Base-by-base conservation (phyloP, 2,888 invertebrate species). In the Agrochola litura region DNA sequence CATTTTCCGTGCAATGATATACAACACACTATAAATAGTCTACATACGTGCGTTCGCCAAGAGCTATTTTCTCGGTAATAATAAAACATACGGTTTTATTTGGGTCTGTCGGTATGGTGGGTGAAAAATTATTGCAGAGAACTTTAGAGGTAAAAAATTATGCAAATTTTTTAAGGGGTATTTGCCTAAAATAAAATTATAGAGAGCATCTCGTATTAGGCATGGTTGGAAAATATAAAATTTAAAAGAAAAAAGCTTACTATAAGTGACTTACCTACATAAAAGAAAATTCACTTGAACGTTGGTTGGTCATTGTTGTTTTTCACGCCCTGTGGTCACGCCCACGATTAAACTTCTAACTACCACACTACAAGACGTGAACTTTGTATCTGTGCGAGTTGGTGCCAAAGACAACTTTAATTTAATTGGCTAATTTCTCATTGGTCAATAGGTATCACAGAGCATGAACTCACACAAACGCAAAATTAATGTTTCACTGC, bases 1-100 rank as follows among this genome's bases (percentile, higher is more conserved):
- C 92, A 92, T 93, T 92, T 92, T 86, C 91, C 86, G 83, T 85
- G 91, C 90, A 92, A 91, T 92, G 90, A 92, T 93, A 92, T 91
- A 92, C 92, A 91, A 91, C 86, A 83, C 81, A 84, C 91, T 92
- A 91, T 91, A 89, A 91, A 92, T 93, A 92, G 90, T 85, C 69
- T 73, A 81, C 82, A 83, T 86, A 76, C 85, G 86, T 85, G 86
- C 85, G 83, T 83, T 67, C 90, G 92, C 92, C 92, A 92, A 91
- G 89, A 90, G 86, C 88, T 86, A 87, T 90, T 87, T 90, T 88
- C 86, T 83, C 82, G 73, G 87, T 81, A 82, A 89, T 87, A 89
- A 89, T 89, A 88, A 88, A 86, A 88, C 86, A 88, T 82, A 82
- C 81, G 83, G 84, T 85, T 89, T 88, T 81, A 83, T 81, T 88